These are phyloP conservation scores for Anthoscopus minutus DNA, from an alignment of 2,113 vertebrate genomes.

Conservation along the genomic window DNA sequence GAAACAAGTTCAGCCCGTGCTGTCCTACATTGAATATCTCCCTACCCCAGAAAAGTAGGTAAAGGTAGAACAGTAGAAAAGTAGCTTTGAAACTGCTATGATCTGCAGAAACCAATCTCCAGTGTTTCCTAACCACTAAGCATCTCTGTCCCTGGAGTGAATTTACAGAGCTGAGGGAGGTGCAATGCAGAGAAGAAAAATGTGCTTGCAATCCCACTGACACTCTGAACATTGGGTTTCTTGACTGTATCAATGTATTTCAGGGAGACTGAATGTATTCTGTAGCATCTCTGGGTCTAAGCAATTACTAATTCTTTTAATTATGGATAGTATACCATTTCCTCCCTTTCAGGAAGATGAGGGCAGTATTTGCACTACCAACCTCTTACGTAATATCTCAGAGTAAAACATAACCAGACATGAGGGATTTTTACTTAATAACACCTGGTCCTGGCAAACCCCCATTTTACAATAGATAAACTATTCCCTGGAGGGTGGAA, in stretches of 20 bases:
- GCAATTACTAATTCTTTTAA: background rate
- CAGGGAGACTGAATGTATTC: background rate
- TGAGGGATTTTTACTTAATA: background rate
- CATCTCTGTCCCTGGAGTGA: background rate
- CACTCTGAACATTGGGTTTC: background rate
- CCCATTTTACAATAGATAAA: background rate
- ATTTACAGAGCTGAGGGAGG: background rate
- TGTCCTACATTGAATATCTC: background rate
- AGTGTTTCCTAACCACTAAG: background rate
- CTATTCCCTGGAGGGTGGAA: background rate
- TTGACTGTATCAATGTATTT: background rate
- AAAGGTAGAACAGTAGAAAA: no score
- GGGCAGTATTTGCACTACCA: background rate
- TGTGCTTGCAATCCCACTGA: background rate
- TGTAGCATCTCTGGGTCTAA: background rate
- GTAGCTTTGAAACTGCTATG: background rate
- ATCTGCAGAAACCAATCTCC: background rate
- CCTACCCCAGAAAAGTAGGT: no score
- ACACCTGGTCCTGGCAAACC: background rate
- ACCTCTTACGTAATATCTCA: background rate
- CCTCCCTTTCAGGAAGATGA: background rate
- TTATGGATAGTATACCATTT: background rate
- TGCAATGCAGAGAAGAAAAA: background rate
- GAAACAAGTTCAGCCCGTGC: background rate
- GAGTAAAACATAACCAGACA: background rate